These are phyloP conservation scores for Balearica regulorum DNA, from an alignment of 2,797 vertebrate species.

Conservation along the genomic window DNA sequence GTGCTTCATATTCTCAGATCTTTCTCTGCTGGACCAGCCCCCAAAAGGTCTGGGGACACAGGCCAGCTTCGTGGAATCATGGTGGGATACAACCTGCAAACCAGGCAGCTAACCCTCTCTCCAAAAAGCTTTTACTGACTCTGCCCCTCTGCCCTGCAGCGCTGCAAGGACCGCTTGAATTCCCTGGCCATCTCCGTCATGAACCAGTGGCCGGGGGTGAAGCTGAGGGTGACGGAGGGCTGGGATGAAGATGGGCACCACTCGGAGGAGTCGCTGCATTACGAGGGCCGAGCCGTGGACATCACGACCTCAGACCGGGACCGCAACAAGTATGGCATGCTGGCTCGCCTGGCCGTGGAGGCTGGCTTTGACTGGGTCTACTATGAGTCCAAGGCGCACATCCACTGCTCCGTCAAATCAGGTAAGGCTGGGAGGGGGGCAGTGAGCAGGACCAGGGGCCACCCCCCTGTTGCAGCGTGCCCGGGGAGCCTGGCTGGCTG, in stretches of 20 bases:
- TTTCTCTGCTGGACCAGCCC: background rate
- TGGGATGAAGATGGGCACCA: conserved; percentile 99
- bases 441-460: background rate
- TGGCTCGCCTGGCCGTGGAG: conserved; percentile 94
- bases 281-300: conserved; percentile 94
- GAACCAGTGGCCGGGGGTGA: conserved; percentile 98
- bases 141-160: conserved; percentile 70
- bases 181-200: conserved; percentile 97
- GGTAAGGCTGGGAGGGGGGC: conserved; percentile 75
- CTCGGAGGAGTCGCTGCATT: conserved; percentile 94
- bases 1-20: background rate
- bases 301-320: conserved; percentile 98
- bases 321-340: conserved; percentile 94
- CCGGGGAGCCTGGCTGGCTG: background rate
- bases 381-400: conserved; percentile 96
- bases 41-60: background rate
- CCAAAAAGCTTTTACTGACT: background rate
- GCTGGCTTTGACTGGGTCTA: conserved; percentile 99
- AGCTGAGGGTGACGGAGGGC: conserved; percentile 95
- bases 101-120: background rate
- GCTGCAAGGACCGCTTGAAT: conserved; percentile 97
- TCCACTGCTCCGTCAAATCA: conserved; percentile 98
- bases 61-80: background rate
- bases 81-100: background rate
- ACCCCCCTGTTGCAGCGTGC: background rate